Conservation (phyloP, 2,113 vertebrate genomes). For the Leucosticte australis region DNA sequence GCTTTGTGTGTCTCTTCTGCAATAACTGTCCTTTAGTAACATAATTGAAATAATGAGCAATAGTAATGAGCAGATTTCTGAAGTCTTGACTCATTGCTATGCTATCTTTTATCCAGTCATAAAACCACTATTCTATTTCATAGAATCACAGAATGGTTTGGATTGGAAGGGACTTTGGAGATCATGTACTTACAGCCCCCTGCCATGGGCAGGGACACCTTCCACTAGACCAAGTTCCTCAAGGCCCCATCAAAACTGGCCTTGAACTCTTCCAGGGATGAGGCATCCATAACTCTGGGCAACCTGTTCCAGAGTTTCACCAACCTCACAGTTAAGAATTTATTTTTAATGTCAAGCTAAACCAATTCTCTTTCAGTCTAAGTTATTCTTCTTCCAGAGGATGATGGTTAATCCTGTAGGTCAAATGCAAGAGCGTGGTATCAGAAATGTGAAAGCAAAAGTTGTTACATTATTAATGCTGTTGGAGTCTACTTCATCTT, state of each 20-base stretch:
- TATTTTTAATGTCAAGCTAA: neutral
- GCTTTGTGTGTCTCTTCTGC: neutral
- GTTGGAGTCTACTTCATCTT: neutral
- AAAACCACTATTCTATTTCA: neutral
- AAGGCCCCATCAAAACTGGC: neutral
- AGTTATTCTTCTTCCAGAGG: neutral
- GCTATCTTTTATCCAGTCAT: neutral
- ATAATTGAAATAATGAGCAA: neutral
- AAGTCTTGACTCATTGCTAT: neutral
- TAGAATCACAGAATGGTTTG: neutral
- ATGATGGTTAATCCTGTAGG: neutral
- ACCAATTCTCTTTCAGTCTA: neutral
- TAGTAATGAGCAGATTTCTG: neutral
- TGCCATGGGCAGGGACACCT: neutral
- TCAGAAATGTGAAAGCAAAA: neutral
- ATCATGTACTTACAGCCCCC: neutral
- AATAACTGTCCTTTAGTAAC: neutral
- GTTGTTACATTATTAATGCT: neutral
- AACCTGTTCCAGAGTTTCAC: neutral
- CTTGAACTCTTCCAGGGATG: neutral
- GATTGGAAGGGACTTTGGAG: neutral
- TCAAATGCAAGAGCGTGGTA: rapidly evolving
- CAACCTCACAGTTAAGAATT: neutral
- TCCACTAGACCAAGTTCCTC: neutral
- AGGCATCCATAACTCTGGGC: neutral